Evolutionary conservation across 2,888 invertebrate genomes (phyloP), one percentile per base, ranked within the genome.

Genomic region (Brachyopa scutellaris): DNA sequence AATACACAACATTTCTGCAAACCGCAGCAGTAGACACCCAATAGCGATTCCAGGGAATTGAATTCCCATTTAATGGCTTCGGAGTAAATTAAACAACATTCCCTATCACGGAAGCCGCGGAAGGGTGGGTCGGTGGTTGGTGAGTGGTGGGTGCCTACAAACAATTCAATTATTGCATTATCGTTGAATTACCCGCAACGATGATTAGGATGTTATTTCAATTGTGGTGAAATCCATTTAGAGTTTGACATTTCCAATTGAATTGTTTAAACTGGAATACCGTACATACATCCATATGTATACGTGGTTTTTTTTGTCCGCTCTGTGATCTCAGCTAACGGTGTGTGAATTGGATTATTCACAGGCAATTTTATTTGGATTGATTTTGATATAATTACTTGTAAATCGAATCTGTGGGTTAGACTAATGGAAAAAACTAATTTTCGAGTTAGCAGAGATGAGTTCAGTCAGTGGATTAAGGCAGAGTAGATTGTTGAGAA

Each of bases 351-450:
- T 72, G 51, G 17, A 53, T 61, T 53, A 51, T 53, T 72, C 72
- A 38, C 47, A 72, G 53, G 26, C 33, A 62, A 72, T 61, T 72
- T 33, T 11, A n/a, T 70, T 26, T 45, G 42, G 11, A 33, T 53
- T 72, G 53, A 72, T 61, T 72, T 42, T 23, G 61, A 61, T 72
- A 36, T 33, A 72, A 72, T 72, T 72, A n/a, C n/a, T n/a, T n/a
- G n/a, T n/a, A n/a, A 72, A 15, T 5, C 42, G n/a, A 17, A 51
- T 45, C 45, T 26, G 53, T 6, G 51, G 33, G 26, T 42, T 62
- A 29, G 5, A 17, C 53, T 72, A 72, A 72, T 72, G 72, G 72
- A 40, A 45, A 45, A 61, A 62, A n/a, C 51, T 53, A 29, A 40
- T n/a, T 61, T 72, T 61, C 19, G 17, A 51, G 42, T 38, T 40